Conservation (phyloP, 2,113 vertebrate genomes). For the rat (Rattus norvegicus) region GRCr8 NC_086031.1:105203501-105204000, state of each 20-base stretch:
- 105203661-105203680: not conserved
- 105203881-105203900: not conserved
- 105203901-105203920: constrained; percentile 41
- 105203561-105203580: constrained; percentile 45
- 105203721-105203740: not conserved
- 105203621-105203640: not conserved
- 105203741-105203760: not conserved
- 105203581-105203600: constrained; percentile 46
- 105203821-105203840: not conserved
- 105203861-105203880: not conserved
- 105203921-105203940: not conserved
- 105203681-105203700: not conserved
- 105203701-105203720: not conserved
- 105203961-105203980: constrained; percentile 78
- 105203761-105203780: not conserved
- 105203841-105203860: not conserved
- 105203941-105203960: constrained; percentile 65
- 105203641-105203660: not conserved
- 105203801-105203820: not conserved
- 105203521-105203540: constrained; percentile 32
- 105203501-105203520: constrained; percentile 58
- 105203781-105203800: not conserved
- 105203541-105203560: constrained; percentile 35
- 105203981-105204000: constrained; percentile 27
- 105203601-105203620: not conserved